Evolutionary conservation across 2,888 invertebrate species (phyloP).

Genomic region (Mimumesa dahlbomi): DNA sequence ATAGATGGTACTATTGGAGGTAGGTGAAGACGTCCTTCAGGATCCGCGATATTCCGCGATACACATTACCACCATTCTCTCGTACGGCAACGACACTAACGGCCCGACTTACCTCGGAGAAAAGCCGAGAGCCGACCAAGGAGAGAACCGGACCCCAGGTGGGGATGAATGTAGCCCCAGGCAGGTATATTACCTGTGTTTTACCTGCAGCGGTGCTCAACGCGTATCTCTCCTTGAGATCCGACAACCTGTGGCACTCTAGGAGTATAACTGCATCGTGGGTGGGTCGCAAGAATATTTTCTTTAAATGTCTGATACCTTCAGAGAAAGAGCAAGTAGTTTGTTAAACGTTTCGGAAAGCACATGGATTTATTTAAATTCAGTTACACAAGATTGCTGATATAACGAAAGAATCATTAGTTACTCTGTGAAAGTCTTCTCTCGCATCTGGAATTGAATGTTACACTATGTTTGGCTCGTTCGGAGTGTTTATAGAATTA

Average conservation of each 20-base stretch:
- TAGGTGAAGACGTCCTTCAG: constrained; percentile 55
- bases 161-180: constrained; percentile 64
- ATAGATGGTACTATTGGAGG: not conserved
- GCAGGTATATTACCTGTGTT: constrained; percentile 71
- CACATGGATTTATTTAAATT: too few species aligned
- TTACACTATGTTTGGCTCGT: too few species aligned
- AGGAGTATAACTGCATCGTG: not conserved
- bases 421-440: too few species aligned
- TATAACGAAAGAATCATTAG: too few species aligned
- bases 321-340: too few species aligned
- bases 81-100: constrained; percentile 65
- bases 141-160: constrained; percentile 61
- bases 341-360: too few species aligned
- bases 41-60: constrained; percentile 57
- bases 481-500: too few species aligned
- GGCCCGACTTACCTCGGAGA: constrained; percentile 62
- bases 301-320: too few species aligned
- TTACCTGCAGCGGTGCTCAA: constrained; percentile 69
- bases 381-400: too few species aligned
- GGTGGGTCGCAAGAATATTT: not conserved
- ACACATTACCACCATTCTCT: constrained; percentile 63
- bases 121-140: constrained; percentile 61
- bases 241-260: too few species aligned
- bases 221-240: too few species aligned
- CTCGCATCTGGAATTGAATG: too few species aligned